Evolutionary conservation across 2,797 vertebrate genomes (phyloP).

Genomic region (Semaprochilodus insignis): DNA sequence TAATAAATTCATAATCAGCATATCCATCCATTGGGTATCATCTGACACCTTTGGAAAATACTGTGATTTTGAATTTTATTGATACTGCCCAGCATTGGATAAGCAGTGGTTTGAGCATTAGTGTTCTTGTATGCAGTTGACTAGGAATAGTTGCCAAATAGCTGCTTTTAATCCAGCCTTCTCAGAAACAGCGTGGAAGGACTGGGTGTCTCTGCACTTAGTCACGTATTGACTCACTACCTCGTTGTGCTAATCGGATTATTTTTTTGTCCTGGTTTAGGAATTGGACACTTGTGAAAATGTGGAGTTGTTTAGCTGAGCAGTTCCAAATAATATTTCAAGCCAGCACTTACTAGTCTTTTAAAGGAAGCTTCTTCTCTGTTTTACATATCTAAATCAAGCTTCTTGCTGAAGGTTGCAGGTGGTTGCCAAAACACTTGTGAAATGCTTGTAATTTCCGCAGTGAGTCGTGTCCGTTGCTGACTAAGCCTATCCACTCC

Average conservation of each 20-base stretch:
- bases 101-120: background rate
- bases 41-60: too few species aligned
- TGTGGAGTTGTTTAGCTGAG: background rate
- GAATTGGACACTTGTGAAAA: background rate
- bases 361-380: background rate
- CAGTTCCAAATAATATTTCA: background rate
- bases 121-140: background rate
- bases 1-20: too few species aligned
- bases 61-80: background rate
- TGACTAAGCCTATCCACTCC: conserved; percentile 51
- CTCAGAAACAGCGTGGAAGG: background rate
- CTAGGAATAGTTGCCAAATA: background rate
- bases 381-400: background rate
- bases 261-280: background rate
- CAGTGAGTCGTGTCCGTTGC: conserved; percentile 56
- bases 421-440: background rate
- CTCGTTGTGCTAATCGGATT: background rate
- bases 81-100: background rate
- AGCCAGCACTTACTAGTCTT: background rate
- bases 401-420: background rate
- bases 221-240: background rate
- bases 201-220: background rate
- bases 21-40: too few species aligned
- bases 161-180: background rate
- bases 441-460: conserved; percentile 31